Conservation (phyloP, 2,797 vertebrate species). For the Lutjanus argentimaculatus region DNA sequence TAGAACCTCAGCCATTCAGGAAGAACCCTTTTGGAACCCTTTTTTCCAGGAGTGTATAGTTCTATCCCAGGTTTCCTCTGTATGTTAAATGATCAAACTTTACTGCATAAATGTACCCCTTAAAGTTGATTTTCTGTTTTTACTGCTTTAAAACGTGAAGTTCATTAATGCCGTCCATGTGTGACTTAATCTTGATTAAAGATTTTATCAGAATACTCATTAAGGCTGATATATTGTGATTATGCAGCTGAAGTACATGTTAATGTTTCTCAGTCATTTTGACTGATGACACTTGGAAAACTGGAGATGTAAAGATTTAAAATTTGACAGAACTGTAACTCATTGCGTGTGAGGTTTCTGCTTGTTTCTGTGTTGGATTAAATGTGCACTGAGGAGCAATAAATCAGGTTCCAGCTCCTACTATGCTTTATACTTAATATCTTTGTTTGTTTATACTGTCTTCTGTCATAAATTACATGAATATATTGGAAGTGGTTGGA, state of each 20-base stretch:
- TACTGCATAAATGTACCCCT: background rate
- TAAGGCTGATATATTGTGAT: background rate
- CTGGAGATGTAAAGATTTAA: background rate
- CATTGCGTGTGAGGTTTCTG: background rate
- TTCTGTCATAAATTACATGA: background rate
- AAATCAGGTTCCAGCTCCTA: background rate
- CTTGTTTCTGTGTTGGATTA: conserved; percentile 1
- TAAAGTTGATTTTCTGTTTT: background rate
- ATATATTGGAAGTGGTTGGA: background rate
- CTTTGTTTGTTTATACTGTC: background rate
- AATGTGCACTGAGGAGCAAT: background rate
- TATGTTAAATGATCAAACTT: background rate
- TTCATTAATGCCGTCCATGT: background rate
- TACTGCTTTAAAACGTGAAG: background rate
- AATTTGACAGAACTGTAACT: background rate
- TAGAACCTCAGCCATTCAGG: too few relatives aligned
- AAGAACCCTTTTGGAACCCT: too few relatives aligned
- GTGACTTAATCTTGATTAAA: background rate
- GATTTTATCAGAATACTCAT: background rate
- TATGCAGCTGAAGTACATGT: background rate
- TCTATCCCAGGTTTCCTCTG: too few relatives aligned
- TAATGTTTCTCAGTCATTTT: conserved; percentile 4
- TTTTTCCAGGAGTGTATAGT: too few relatives aligned
- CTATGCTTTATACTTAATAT: background rate
- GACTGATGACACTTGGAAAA: conserved; percentile 2